phyloP scores from a whole-genome alignment of 2,888 invertebrate genomes.

The Volucella inflata region DNA sequence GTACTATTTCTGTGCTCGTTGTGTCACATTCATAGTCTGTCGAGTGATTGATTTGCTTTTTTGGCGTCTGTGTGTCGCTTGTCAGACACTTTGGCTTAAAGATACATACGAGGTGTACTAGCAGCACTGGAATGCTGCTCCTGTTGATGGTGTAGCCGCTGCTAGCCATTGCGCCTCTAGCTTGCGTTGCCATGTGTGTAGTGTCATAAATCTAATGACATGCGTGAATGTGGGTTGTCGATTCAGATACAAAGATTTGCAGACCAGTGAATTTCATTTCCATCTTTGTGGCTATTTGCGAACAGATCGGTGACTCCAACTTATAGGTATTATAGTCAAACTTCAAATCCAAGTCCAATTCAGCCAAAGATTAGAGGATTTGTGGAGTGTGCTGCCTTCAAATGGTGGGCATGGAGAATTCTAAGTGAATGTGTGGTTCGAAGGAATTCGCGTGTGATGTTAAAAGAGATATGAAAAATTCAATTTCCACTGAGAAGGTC shows the following conservation, averaged over 20 bases:
- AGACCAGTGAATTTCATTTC: constrained; percentile 53
- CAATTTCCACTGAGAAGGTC: constrained; percentile 52
- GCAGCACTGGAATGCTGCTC: constrained; percentile 53
- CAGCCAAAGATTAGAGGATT: constrained; percentile 39
- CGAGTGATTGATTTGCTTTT: constrained; percentile 70
- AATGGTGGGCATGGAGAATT: constrained; percentile 35
- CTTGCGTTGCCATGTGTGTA: constrained; percentile 54
- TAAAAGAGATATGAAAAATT: constrained; percentile 53
- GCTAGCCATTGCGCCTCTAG: constrained; percentile 24
- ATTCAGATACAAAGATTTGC: constrained; percentile 59
- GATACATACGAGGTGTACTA: constrained; percentile 24
- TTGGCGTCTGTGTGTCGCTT: constrained; percentile 74
- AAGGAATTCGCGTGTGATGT: constrained; percentile 61
- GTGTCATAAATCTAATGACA: constrained; percentile 73
- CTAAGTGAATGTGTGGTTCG: constrained; percentile 32
- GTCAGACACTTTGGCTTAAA: constrained; percentile 56
- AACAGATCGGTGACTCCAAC: constrained; percentile 9
- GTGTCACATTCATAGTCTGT: constrained; percentile 69
- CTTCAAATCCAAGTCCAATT: background rate
- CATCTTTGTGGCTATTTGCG: constrained; percentile 7
- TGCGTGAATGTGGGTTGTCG: constrained; percentile 73
- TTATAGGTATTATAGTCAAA: background rate
- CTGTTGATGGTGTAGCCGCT: constrained; percentile 36
- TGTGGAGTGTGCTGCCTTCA: constrained; percentile 18
- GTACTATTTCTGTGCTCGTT: constrained; percentile 57